Evolutionary conservation across 2,888 invertebrate genomes (phyloP).

Genomic region (Lasioglossum vierecki): DNA sequence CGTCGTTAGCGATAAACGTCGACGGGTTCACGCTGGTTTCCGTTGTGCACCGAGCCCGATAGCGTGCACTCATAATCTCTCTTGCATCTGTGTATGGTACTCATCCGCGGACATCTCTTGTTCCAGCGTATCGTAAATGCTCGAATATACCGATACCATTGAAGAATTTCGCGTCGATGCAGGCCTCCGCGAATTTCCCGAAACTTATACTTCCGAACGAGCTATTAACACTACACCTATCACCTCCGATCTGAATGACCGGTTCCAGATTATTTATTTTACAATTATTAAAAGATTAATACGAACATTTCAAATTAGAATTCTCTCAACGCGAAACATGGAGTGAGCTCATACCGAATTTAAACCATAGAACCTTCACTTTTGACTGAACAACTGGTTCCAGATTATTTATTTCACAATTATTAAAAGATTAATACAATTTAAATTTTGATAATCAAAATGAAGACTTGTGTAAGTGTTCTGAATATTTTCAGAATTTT

Average conservation of each 20-base stretch:
- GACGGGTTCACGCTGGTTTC: slow-evolving; percentile 1
- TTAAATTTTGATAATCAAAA: too few species aligned
- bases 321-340: too few species aligned
- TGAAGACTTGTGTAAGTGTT: too few species aligned
- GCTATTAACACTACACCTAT: not conserved
- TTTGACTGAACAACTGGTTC: too few species aligned
- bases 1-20: slow-evolving; percentile 14
- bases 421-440: too few species aligned
- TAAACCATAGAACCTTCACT: too few species aligned
- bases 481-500: too few species aligned
- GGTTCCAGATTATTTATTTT: not conserved
- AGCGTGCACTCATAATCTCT: not conserved
- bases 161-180: not conserved
- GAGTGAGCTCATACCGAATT: too few species aligned
- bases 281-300: not conserved
- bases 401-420: too few species aligned
- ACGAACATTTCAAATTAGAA: not conserved
- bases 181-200: not conserved
- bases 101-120: not conserved
- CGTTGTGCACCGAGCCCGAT: not conserved
- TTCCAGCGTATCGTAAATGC: not conserved
- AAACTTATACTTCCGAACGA: not conserved
- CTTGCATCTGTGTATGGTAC: not conserved
- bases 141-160: not conserved
- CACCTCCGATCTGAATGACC: not conserved